Percentiles rank a stretch among this genome's conserved stretches.
phyloP scores from a whole-genome alignment of 1,140 invertebrate genomes.

The Physella acuta region DNA sequence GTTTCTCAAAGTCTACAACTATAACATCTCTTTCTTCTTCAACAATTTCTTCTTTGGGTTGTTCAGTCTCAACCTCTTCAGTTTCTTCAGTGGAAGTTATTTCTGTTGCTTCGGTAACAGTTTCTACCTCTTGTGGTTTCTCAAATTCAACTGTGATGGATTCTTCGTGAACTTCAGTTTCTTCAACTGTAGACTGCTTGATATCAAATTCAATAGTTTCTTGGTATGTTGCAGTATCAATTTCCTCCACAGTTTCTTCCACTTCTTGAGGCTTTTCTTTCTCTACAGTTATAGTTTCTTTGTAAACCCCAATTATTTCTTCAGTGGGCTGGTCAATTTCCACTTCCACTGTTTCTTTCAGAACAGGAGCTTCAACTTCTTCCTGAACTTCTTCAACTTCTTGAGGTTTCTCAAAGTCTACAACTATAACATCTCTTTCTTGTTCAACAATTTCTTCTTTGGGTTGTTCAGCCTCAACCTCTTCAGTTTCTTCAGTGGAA shows the following conservation, averaged over 20 bases:
- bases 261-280: constrained; percentile 26
- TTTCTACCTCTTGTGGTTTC: constrained; percentile 21
- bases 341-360: constrained; percentile 24
- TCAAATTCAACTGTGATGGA: constrained; percentile 22
- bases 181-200: constrained; percentile 24
- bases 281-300: constrained; percentile 30
- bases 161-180: not conserved
- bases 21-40: constrained; percentile 2
- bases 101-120: constrained; percentile 10
- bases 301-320: constrained; percentile 30
- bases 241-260: constrained; percentile 21
- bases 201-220: constrained; percentile 28
- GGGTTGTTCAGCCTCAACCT: constrained; percentile 25
- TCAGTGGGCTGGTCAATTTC: constrained; percentile 29
- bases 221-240: constrained; percentile 21
- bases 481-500: constrained; percentile 5
- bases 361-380: constrained; percentile 9
- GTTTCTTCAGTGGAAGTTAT: constrained; percentile 12
- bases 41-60: constrained; percentile 17
- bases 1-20: constrained; percentile 14
- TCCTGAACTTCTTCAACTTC: constrained; percentile 26
- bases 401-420: constrained; percentile 28
- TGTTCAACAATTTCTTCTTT: constrained; percentile 29
- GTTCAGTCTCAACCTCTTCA: constrained; percentile 12
- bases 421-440: constrained; percentile 26